phyloP scores from a whole-genome alignment of 2,113 vertebrate genomes.

The Zingel zingel region DNA sequence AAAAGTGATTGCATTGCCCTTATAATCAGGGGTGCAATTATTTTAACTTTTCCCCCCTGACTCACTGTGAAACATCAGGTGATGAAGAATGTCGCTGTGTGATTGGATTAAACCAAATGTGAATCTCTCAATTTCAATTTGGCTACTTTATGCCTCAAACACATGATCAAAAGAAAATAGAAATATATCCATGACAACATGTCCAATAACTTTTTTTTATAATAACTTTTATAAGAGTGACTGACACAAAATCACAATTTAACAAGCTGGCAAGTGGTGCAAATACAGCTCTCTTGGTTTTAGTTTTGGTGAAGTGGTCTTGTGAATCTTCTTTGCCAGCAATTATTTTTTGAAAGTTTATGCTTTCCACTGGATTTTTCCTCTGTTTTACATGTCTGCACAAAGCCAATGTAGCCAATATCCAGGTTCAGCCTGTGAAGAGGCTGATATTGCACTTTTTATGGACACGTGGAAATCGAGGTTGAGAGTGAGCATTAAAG shows the following conservation, averaged over 20 bases:
- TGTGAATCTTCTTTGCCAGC: neutral
- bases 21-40: neutral
- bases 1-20: neutral
- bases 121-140: conserved; percentile 59
- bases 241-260: neutral
- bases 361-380: neutral
- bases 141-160: neutral
- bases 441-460: conserved; percentile 46
- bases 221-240: neutral
- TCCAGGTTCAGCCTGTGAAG: neutral
- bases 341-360: neutral
- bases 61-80: conserved; percentile 64
- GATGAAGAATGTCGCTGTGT: conserved; percentile 57
- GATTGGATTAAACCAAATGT: conserved; percentile 52
- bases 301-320: neutral
- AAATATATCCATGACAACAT: neutral
- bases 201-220: neutral
- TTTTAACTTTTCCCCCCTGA: conserved; percentile 21
- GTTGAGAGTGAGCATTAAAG: conserved; percentile 32
- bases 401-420: neutral
- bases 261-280: neutral
- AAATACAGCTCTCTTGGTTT: neutral
- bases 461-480: conserved; percentile 31
- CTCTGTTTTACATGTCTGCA: neutral
- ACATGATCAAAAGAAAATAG: neutral